These are phyloP conservation scores for Sebastiscus albofasciatus DNA, from an alignment of 2,797 vertebrate genomes.

Conservation along the genomic window DNA sequence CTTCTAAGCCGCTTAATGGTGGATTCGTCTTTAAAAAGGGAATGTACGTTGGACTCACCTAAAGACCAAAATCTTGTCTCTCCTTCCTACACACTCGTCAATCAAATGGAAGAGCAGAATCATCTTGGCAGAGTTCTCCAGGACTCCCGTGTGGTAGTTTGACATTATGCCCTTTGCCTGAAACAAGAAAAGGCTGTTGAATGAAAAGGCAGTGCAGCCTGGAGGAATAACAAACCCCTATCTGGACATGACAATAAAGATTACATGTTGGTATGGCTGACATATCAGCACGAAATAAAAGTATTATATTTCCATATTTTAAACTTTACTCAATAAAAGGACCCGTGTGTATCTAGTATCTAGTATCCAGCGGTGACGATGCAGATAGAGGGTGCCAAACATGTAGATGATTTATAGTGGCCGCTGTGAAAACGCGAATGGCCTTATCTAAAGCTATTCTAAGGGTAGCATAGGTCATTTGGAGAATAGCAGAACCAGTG, in stretches of 20 bases:
- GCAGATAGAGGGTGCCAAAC: no score
- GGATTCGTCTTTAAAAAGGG: conserved; percentile 21
- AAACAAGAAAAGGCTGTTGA: conserved; percentile 11
- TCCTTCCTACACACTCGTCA: conserved; percentile 91
- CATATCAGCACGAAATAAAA: neutral
- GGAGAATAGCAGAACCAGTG: no score
- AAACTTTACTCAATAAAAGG: neutral
- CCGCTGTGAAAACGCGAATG: no score
- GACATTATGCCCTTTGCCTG: conserved; percentile 96
- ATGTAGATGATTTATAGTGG: no score
- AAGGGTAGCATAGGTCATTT: no score
- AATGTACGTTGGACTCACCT: conserved; percentile 81
- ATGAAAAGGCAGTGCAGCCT: neutral
- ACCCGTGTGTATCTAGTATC: no score
- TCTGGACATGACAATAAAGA: neutral
- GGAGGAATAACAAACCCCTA: neutral
- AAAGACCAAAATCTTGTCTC: conserved; percentile 97
- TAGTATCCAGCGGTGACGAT: no score
- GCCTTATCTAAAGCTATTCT: no score
- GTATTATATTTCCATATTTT: neutral
- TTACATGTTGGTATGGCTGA: neutral
- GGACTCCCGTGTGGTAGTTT: conserved; percentile 90
- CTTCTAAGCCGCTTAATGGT: conserved; percentile 25
- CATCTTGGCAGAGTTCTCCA: conserved; percentile 98
- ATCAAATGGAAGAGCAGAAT: conserved; percentile 96